Conservation (phyloP, 92 coral and sea anemone species). For the Siderastrea radians region DNA sequence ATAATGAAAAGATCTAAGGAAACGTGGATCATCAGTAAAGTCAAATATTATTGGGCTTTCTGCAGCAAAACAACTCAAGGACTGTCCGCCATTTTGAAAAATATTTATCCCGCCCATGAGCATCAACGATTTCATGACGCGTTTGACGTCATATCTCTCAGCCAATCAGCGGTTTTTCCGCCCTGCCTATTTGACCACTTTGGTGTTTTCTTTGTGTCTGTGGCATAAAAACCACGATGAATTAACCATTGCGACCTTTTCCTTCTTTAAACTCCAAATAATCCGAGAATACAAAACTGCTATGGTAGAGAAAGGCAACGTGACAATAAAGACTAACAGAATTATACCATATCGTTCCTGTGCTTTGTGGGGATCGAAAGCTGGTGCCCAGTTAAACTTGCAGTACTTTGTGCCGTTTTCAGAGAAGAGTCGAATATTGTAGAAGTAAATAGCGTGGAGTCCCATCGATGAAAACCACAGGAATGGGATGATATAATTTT, state of each 20-base stretch:
- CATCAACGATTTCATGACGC: no score
- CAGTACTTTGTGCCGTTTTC: background rate
- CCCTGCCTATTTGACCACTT: conserved; percentile 37
- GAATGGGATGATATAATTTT: background rate
- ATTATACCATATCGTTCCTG: background rate
- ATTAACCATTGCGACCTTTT: background rate
- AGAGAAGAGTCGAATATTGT: conserved; percentile 14
- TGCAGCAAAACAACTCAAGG: no score
- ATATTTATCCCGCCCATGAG: no score
- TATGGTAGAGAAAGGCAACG: conserved; percentile 11
- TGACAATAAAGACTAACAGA: background rate
- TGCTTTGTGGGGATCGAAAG: no score
- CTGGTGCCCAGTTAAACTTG: background rate
- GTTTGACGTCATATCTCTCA: no score
- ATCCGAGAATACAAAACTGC: conserved; percentile 26
- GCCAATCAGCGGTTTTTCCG: no score
- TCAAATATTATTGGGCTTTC: no score
- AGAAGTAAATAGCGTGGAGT: background rate
- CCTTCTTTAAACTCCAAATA: conserved; percentile 5
- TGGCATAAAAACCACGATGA: no score
- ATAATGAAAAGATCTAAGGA: no score
- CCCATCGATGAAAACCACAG: no score
- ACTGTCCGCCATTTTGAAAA: no score
- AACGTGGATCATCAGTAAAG: no score
- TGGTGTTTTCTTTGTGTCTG: conserved; percentile 44